Base-by-base conservation (phyloP, 53 echinoderm and acorn worm genomes). In the Luidia sarsii region DNA sequence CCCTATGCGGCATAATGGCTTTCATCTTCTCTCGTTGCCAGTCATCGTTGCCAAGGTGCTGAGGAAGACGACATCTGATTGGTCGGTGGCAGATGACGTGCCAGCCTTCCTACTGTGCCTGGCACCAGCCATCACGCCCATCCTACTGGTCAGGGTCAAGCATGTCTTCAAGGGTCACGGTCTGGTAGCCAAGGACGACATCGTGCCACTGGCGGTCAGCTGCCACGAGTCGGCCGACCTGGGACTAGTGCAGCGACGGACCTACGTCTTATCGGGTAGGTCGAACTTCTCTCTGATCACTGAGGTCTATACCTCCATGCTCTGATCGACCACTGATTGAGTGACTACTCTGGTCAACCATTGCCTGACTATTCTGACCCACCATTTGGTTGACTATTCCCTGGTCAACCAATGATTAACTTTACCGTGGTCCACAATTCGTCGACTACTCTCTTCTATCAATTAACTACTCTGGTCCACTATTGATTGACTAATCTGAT, bases 191-290 rank as follows among this genome's bases (percentile, higher is more conserved):
- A 38, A 57, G 38, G 74, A 57, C 7, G 39, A 57, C 74, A 74
- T 57, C 1, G 74, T 74, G 39, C 56, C 23, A 24, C 39, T 74
- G 57, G n/a, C n/a, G n/a, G 74, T 74, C 28, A 74, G 30, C 18
- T 56, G 74, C 39, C 56, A 19, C 37, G 18, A 38, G 34, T 1
- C 43, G 25, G 27, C 74, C 18, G 55, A n/a, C 15, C 30, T 57
- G 39, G 37, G 9, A 39, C 18, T 57, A 24, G 74, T 39, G 37
- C 15, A 27, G 28, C 74, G 74, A 7, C 55, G 34, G 37, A 39
- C 74, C 11, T 74, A 74, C 37, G 39, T 74, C 39, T 74, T 74
- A 38, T 29, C 74, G 23, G 74, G 74, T 74, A 57, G 39, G 33
- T 19, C 30, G 2, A 23, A 16, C 9, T 24, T 57, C 16, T 30